These are phyloP conservation scores for Hoplostethus mediterraneus DNA, from an alignment of 2,797 vertebrate genomes.

Conservation along the genomic window DNA sequence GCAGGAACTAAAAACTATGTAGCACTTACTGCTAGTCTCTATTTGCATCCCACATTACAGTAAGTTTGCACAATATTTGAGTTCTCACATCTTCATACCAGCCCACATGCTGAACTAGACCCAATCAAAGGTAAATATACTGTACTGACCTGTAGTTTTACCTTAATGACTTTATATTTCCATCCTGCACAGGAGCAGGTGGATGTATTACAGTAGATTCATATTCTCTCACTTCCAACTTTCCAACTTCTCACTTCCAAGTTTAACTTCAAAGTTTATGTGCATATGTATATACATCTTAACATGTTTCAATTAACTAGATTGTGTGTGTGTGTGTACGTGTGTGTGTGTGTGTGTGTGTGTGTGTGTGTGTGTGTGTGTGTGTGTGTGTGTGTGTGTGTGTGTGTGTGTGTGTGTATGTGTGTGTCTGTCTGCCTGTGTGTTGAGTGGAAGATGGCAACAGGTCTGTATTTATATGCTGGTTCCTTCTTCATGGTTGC, in stretches of 20 bases:
- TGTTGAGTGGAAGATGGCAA: conserved; percentile 61
- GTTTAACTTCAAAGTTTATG: neutral
- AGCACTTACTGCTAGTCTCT: conserved; percentile 1
- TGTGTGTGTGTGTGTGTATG: neutral
- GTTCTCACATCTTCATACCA: conserved; percentile 1
- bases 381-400: conserved; percentile 5
- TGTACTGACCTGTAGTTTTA: neutral
- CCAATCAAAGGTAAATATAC: too few species aligned
- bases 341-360: conserved; percentile 7
- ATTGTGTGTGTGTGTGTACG: too few species aligned
- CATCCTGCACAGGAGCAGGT: neutral
- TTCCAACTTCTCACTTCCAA: too few species aligned
- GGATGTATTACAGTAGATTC: conserved; percentile 8
- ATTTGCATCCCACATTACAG: neutral
- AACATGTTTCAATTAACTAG: conserved; percentile 21
- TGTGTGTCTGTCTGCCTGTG: conserved; percentile 15
- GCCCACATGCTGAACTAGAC: neutral
- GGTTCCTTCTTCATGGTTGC: conserved; percentile 70
- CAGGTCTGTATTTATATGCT: conserved; percentile 68
- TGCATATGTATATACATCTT: neutral
- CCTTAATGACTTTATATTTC: neutral
- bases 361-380: conserved; percentile 1
- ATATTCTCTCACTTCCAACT: neutral
- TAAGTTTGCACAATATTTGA: conserved; percentile 25
- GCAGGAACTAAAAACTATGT: conserved; percentile 5